Percentiles rank a stretch among this genome's conserved stretches.
Evolutionary conservation across 2,113 vertebrate genomes (phyloP).

Genomic region (Orientallactaga bullata): DNA sequence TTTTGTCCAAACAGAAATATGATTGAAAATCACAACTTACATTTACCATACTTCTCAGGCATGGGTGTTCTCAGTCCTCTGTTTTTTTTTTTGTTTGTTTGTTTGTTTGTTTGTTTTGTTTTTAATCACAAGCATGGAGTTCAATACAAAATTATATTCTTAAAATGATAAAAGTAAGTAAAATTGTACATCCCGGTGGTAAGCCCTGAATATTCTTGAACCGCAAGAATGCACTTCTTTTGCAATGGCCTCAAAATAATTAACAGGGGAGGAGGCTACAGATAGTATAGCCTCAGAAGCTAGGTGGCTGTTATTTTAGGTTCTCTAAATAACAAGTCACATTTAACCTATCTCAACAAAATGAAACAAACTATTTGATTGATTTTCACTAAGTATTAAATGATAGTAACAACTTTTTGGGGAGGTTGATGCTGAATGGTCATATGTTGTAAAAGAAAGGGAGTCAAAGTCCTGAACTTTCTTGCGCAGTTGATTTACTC

Average conservation of each 20-base stretch:
- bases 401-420: background rate
- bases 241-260: background rate
- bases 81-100: background rate
- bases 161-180: background rate
- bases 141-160: background rate
- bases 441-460: constrained; percentile 19
- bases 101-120: no score
- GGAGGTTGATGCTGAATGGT: background rate
- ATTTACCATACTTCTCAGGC: background rate
- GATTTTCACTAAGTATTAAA: background rate
- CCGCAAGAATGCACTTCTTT: background rate
- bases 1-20: background rate
- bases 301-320: no score
- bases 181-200: background rate
- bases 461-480: constrained; percentile 26
- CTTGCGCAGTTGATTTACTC: background rate
- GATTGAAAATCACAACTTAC: background rate
- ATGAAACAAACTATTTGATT: background rate
- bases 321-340: background rate
- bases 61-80: background rate
- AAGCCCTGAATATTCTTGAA: background rate
- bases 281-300: rapidly evolving
- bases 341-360: background rate
- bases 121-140: background rate
- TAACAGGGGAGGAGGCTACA: rapidly evolving